Conservation (phyloP, 2,797 vertebrate genomes). For the Vespertilio murinus region DNA sequence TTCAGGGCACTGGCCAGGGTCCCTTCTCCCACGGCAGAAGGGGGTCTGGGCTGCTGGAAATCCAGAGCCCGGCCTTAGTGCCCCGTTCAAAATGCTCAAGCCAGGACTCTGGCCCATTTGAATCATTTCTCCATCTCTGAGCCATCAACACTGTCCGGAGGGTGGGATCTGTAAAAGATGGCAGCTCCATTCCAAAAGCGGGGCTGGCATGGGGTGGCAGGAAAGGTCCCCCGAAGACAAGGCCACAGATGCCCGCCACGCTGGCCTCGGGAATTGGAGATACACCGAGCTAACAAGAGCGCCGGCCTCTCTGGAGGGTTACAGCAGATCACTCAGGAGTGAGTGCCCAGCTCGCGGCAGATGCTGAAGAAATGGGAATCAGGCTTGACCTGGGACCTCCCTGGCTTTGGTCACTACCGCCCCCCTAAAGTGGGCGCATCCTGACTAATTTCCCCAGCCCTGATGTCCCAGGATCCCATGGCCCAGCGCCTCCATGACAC, state of each 20-base stretch:
- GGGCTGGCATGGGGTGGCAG: neutral
- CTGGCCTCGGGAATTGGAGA: neutral
- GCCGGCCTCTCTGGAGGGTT: neutral
- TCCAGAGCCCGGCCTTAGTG: neutral
- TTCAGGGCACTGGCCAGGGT: neutral
- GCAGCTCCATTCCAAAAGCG: neutral
- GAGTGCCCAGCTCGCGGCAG: neutral
- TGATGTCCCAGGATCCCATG: neutral
- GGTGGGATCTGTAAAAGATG: neutral
- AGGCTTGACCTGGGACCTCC: neutral
- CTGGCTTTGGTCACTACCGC: neutral
- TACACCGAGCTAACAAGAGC: neutral
- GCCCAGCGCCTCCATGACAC: neutral
- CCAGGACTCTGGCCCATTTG: neutral
- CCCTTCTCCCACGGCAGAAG: neutral
- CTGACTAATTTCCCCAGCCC: neutral
- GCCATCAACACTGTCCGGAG: neutral
- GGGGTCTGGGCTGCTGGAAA: neutral
- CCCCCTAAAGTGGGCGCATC: neutral
- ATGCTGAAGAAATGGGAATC: neutral
- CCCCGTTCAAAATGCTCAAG: slow-evolving; percentile 15
- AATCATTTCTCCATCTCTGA: neutral
- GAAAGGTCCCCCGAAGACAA: neutral
- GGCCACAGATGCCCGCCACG: neutral
- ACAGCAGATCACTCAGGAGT: neutral